Percentiles rank a stretch among this genome's conserved stretches.
These are phyloP conservation scores for Simalia tracyae DNA, from an alignment of 2,797 vertebrate genomes.

Conservation along the genomic window DNA sequence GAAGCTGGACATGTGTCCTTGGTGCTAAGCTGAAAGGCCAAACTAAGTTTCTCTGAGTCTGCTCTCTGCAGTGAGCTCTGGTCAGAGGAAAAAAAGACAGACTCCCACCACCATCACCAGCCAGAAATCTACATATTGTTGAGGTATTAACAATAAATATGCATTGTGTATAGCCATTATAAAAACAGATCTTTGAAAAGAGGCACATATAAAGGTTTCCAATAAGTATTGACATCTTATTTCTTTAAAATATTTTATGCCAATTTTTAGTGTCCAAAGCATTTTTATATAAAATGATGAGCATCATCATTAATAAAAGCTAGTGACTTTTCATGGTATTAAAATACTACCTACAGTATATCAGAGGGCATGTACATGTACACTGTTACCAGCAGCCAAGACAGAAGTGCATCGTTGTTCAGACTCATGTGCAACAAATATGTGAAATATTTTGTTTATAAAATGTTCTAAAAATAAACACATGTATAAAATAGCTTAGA, in stretches of 20 bases:
- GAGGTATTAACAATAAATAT: too few species aligned
- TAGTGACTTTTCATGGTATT: background rate
- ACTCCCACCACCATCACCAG: too few species aligned
- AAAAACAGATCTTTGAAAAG: too few species aligned
- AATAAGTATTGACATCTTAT: too few species aligned
- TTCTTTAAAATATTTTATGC: background rate
- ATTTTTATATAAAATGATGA: background rate
- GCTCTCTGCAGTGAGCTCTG: too few species aligned
- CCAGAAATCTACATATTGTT: too few species aligned
- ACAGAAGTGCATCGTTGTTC: background rate
- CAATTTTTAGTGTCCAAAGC: background rate
- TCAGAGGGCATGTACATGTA: background rate
- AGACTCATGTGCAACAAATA: background rate
- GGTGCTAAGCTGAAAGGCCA: too few species aligned
- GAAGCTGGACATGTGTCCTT: too few species aligned
- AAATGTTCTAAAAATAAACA: background rate
- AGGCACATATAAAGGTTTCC: too few species aligned
- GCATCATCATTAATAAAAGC: background rate
- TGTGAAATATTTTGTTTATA: background rate
- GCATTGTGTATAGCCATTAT: too few species aligned
- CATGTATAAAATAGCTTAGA: background rate
- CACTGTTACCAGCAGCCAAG: background rate
- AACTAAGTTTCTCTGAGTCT: too few species aligned
- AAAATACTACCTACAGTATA: background rate
- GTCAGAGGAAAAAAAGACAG: too few species aligned